Evolutionary conservation across 1,140 invertebrate genomes (phyloP), one percentile per base, ranked within the genome.

Genomic region (Apocrypta bakeri): DNA sequence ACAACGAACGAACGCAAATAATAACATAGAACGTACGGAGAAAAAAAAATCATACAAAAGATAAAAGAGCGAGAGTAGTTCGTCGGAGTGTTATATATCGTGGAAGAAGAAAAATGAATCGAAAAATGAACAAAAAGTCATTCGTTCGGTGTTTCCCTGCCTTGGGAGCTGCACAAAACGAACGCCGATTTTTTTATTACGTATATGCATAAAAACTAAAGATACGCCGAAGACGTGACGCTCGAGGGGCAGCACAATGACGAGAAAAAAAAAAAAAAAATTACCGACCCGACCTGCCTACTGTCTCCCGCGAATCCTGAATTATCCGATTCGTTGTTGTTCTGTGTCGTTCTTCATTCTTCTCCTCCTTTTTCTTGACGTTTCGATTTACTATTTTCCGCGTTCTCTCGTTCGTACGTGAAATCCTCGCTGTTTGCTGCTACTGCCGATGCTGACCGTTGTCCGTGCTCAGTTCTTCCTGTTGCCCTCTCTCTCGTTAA

Each of bases 401-500:
- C 24, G 63, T 48, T 75, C 66, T 48, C 68, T 68, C 33, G 31
- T 61, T 64, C 63, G 63, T 77, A 68, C 37, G 42, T 68, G 64
- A 83, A 83, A 76, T 79, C 11, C 83, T 76, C 29, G 79, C 71
- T 82, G 66, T 69, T n/a, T 86, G 56, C n/a, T 61, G 61, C 63
- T 48, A 29, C 61, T 83, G 17, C 48, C 31, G 66, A 21, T 75
- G 40, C 42, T 76, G 27, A 75, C 61, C 63, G 63, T 68, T 48
- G 63, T 31, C 72, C 75, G 24, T 56, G 71, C 48, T 31, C 25
- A 75, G 61, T 82, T 84, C 84, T 80, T 84, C 85, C 85, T 84
- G 79, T 86, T 85, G 85, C 85, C 77, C 85, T 85, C 79, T 85
- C 81, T 75, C 85, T 85, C 84, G 81, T 86, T 86, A 86, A 87